These are phyloP conservation scores for Caenorhabditis inopinata DNA, from an alignment of 1,140 invertebrate species.

Conservation along the genomic window DNA sequence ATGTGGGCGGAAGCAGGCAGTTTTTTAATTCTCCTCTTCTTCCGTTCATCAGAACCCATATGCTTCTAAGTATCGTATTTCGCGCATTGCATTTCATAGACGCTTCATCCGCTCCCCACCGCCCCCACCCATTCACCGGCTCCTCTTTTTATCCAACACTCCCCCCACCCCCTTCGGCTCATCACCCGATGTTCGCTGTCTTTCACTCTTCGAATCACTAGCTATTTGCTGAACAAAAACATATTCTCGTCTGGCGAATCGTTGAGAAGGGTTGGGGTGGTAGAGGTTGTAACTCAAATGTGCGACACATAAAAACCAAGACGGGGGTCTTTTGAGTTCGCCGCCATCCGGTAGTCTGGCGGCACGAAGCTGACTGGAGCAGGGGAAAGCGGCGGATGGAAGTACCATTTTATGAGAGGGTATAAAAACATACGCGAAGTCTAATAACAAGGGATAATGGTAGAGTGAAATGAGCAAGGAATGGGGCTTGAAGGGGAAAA, in stretches of 20 bases:
- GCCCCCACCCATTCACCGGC: neutral
- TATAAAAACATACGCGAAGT: constrained; percentile 7
- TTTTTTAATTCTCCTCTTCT: neutral
- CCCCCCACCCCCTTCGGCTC: neutral
- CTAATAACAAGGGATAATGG: neutral
- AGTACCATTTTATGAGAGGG: constrained; percentile 6
- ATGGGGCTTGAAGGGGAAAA: no score
- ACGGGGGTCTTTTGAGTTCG: constrained; percentile 22
- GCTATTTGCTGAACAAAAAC: neutral
- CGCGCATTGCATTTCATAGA: no score
- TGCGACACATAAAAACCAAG: constrained; percentile 26
- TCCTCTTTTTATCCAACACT: neutral
- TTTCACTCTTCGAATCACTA: constrained; percentile 9
- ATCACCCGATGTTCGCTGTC: neutral
- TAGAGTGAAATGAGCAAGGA: neutral
- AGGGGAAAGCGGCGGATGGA: neutral
- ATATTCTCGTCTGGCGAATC: constrained; percentile 13
- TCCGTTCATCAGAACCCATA: neutral
- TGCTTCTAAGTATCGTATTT: constrained; percentile 25
- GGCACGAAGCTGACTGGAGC: neutral
- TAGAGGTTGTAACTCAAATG: neutral
- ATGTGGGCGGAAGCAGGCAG: neutral
- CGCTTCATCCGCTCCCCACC: neutral
- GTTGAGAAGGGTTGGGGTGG: no score
- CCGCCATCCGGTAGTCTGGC: neutral